phyloP scores from a whole-genome alignment of 2,113 vertebrate genomes.

The Chunga burmeisteri region DNA sequence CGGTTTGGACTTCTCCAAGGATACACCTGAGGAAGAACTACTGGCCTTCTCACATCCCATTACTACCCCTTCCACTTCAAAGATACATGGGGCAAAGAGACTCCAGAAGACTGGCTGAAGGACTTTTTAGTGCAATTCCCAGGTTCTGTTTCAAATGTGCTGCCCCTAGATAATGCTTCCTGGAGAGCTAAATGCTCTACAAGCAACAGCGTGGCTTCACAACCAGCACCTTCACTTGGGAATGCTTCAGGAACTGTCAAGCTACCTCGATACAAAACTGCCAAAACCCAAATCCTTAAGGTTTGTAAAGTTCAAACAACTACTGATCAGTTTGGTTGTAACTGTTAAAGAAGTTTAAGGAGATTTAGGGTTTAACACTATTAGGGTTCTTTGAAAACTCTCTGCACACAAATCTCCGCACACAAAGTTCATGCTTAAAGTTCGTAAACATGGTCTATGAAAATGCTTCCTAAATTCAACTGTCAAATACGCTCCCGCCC shows the following conservation, averaged over 20 bases:
- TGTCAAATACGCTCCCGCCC: fast-evolving
- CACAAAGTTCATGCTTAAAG: too few species aligned
- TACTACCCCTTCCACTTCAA: background rate
- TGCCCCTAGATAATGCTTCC: background rate
- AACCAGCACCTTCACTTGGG: background rate
- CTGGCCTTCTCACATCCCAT: too few species aligned
- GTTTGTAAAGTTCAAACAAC: background rate
- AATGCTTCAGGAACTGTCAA: fast-evolving
- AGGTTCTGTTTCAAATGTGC: background rate
- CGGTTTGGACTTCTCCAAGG: background rate
- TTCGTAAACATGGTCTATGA: fast-evolving
- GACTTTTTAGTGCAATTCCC: background rate
- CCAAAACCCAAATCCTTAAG: fast-evolving
- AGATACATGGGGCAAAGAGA: background rate
- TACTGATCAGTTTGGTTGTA: fast-evolving
- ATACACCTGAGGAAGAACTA: background rate
- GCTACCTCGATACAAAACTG: background rate
- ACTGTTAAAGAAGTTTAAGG: fast-evolving
- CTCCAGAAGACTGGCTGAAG: too few species aligned
- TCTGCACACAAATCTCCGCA: too few species aligned
- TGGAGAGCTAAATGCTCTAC: background rate
- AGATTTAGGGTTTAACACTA: background rate
- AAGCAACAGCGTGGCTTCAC: background rate
- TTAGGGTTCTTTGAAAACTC: background rate
- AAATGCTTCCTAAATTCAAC: fast-evolving